These are phyloP conservation scores for Paratilapia polleni DNA, from an alignment of 2,113 vertebrate species.

Conservation along the genomic window DNA sequence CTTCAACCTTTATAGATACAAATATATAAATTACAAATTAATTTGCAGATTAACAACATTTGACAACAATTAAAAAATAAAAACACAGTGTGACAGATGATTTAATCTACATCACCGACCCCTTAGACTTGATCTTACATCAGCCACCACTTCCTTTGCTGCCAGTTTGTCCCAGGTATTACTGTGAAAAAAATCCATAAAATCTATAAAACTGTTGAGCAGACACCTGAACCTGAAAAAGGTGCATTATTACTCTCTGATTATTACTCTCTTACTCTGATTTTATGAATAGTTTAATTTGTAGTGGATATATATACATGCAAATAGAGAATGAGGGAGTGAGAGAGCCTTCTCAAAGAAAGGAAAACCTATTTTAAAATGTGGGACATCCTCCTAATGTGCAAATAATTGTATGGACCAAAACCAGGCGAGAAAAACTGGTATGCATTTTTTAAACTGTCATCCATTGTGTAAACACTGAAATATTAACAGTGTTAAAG, in stretches of 20 bases:
- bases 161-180: neutral
- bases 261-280: no score
- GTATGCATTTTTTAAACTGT: neutral
- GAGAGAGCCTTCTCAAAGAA: neutral
- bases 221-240: neutral
- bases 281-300: neutral
- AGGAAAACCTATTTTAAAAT: neutral
- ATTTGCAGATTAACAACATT: neutral
- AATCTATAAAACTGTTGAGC: neutral
- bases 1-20: neutral
- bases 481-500: neutral
- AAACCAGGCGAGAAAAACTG: neutral
- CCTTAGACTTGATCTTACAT: neutral
- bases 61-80: neutral
- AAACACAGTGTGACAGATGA: neutral
- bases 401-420: neutral
- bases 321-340: neutral
- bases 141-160: neutral
- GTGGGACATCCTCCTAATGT: neutral
- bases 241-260: neutral
- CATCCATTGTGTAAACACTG: neutral
- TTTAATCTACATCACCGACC: neutral
- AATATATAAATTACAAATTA: neutral
- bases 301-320: neutral
- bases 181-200: neutral